Evolutionary conservation across 1,140 invertebrate genomes (phyloP).

Genomic region (Elymnias hypermnestra): DNA sequence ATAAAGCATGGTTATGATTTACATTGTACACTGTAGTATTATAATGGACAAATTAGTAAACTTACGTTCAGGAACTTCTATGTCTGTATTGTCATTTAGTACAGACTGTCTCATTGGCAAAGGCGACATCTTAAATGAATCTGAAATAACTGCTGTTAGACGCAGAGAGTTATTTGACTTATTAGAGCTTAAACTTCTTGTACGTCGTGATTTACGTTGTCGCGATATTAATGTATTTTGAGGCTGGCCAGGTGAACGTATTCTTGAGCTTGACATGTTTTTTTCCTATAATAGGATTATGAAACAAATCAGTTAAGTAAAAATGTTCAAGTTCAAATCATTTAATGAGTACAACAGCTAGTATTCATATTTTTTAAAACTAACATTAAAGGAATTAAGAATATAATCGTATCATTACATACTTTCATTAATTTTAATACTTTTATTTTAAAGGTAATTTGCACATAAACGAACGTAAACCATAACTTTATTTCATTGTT

Average conservation of each 20-base stretch:
- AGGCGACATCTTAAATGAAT: slow-evolving; percentile 42
- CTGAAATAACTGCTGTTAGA: slow-evolving; percentile 35
- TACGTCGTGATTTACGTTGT: slow-evolving; percentile 22
- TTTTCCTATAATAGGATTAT: too few relatives aligned
- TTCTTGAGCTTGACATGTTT: slow-evolving; percentile 37
- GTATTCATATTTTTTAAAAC: too few relatives aligned
- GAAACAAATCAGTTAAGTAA: too few relatives aligned
- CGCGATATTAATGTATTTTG: slow-evolving; percentile 35
- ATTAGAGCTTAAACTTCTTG: slow-evolving; percentile 44
- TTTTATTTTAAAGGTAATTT: background rate
- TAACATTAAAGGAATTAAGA: too few relatives aligned
- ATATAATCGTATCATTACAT: too few relatives aligned
- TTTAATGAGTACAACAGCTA: too few relatives aligned
- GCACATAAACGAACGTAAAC: too few relatives aligned
- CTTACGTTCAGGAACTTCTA: slow-evolving; percentile 51
- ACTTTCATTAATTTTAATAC: background rate
- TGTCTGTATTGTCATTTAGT: slow-evolving; percentile 46
- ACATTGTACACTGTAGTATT: too few relatives aligned
- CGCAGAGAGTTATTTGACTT: slow-evolving; percentile 32
- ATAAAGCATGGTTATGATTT: too few relatives aligned
- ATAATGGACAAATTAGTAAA: too few relatives aligned
- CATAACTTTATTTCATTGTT: background rate
- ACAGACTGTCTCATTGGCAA: slow-evolving; percentile 36
- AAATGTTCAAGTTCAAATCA: too few relatives aligned
- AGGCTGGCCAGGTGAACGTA: slow-evolving; percentile 49